Conservation (phyloP, 2,797 vertebrate genomes). For the Alosa sapidissima region DNA sequence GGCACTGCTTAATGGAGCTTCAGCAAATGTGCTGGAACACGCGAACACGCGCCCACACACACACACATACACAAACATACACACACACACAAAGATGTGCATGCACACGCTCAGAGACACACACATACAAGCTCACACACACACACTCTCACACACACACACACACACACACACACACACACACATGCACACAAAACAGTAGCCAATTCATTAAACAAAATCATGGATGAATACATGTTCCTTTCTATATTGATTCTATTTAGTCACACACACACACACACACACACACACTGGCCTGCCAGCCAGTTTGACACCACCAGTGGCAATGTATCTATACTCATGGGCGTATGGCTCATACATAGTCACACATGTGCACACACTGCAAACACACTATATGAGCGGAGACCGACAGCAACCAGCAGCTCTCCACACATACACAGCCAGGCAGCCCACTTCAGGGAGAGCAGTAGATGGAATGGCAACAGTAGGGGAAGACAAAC, state of each 20-base stretch:
- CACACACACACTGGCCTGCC: neutral
- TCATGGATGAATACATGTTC: no score
- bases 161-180: neutral
- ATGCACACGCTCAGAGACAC: neutral
- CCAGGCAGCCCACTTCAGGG: neutral
- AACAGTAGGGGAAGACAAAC: neutral
- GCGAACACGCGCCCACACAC: neutral
- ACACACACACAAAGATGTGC: no score
- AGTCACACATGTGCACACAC: neutral
- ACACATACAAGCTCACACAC: neutral
- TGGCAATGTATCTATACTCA: conserved; percentile 19
- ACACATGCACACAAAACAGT: no score
- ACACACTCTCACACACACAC: neutral
- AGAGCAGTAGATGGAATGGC: neutral
- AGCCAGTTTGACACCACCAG: conserved; percentile 25
- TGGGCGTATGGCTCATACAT: neutral
- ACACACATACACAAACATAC: no score
- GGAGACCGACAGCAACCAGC: neutral
- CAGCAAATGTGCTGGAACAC: neutral
- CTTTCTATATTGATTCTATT: no score
- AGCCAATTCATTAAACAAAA: no score
- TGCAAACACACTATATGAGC: neutral
- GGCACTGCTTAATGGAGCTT: neutral
- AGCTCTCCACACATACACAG: conserved; percentile 9
- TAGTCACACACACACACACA: no score